Evolutionary conservation across 2,797 vertebrate species (phyloP).

Genomic region (Pygocentrus nattereri): DNA sequence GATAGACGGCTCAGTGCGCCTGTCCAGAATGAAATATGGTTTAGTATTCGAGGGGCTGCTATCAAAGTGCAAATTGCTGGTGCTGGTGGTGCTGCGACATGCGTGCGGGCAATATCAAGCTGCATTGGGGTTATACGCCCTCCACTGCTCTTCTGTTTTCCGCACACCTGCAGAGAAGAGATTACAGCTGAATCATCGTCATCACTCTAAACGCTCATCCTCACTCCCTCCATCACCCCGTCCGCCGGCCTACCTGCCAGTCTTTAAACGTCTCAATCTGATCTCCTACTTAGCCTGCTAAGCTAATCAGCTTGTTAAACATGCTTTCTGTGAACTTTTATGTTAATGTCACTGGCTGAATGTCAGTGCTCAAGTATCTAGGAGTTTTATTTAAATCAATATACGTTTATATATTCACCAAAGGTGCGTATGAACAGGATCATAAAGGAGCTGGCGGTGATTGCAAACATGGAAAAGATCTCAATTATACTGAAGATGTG

Average conservation of each 20-base stretch:
- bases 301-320: background rate
- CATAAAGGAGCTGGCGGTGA: too few relatives aligned
- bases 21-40: background rate
- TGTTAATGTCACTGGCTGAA: background rate
- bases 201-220: slow-evolving; percentile 7
- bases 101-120: slow-evolving; percentile 14
- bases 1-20: background rate
- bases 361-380: background rate
- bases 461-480: too few relatives aligned
- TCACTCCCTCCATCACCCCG: background rate
- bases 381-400: too few relatives aligned
- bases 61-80: slow-evolving; percentile 35
- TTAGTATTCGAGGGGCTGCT: slow-evolving; percentile 1
- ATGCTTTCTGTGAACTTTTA: background rate
- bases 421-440: too few relatives aligned
- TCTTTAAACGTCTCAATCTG: background rate
- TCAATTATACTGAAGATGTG: too few relatives aligned
- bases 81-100: background rate
- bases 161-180: slow-evolving; percentile 34
- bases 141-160: background rate
- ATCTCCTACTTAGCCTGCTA: background rate
- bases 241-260: background rate
- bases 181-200: slow-evolving; percentile 29
- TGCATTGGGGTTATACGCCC: background rate
- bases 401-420: too few relatives aligned